Conservation (phyloP, 2,113 vertebrate species). For the Eulemur macaco region DNA sequence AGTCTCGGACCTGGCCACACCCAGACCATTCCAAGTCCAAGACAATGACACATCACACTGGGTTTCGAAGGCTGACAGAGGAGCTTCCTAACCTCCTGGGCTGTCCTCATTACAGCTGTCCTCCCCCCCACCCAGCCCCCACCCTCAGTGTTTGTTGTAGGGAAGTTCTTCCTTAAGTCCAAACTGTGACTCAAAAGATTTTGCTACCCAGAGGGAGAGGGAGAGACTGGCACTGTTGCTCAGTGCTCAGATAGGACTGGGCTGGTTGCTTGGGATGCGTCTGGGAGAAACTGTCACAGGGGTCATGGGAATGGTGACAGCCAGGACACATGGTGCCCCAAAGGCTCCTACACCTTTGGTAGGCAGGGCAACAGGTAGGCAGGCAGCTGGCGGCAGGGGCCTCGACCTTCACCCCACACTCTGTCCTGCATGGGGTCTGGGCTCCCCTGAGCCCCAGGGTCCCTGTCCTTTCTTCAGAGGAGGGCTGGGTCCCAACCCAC, state of each 20-base stretch:
- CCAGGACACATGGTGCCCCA: not conserved
- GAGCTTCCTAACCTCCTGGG: not conserved
- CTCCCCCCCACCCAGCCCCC: not conserved
- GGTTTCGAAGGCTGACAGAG: not conserved
- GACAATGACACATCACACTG: not conserved
- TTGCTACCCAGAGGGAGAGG: not conserved
- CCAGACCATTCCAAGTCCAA: not conserved
- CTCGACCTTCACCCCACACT: not conserved
- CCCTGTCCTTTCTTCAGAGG: not conserved
- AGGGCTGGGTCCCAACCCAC: not conserved
- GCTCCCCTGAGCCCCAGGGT: not conserved
- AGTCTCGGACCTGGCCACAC: not conserved
- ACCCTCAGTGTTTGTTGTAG: not conserved
- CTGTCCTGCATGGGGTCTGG: not conserved
- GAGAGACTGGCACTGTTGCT: not conserved
- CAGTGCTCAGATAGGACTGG: not conserved
- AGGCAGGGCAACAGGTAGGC: not conserved
- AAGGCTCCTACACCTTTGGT: not conserved
- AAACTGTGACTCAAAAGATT: not conserved
- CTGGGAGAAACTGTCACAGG: not conserved
- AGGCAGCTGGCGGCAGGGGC: not conserved
- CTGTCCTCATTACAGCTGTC: not conserved
- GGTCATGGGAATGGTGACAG: not conserved
- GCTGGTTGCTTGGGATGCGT: not conserved
- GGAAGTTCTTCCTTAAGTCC: not conserved